A percentile compares a stretch with the other conserved stretches of the same genome.
Conservation (phyloP, 2,888 invertebrate genomes). For the Drosophila niveifrons region DNA sequence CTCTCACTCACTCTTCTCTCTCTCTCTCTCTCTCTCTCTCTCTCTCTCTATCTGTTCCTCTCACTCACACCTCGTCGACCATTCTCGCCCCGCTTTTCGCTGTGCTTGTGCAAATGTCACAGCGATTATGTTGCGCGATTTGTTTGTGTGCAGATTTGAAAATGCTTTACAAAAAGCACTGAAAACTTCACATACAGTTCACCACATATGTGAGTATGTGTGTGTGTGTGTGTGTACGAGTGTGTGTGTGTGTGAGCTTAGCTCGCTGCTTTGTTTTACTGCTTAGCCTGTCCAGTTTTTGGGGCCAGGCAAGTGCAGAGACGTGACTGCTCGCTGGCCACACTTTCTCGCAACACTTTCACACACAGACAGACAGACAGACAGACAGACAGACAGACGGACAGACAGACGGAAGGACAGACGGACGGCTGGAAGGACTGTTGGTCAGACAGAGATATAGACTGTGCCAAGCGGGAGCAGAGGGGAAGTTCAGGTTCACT, state of each 20-base stretch:
- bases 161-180: conserved; percentile 40
- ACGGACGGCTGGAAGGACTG: background rate
- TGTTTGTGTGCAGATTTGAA: conserved; percentile 66
- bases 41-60: background rate
- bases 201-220: conserved; percentile 16
- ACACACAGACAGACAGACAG: conserved; percentile 18
- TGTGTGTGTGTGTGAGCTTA: conserved; percentile 59
- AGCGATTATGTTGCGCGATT: conserved; percentile 59
- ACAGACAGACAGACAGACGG: conserved; percentile 6
- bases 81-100: conserved; percentile 3
- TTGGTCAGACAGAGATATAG: conserved; percentile 14
- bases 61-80: background rate
- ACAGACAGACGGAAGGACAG: conserved; percentile 3
- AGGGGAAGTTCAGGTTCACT: conserved; percentile 55
- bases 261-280: conserved; percentile 71
- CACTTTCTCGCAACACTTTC: conserved; percentile 65
- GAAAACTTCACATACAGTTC: conserved; percentile 26
- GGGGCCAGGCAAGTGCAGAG: conserved; percentile 46
- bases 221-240: conserved; percentile 14
- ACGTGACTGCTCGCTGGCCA: conserved; percentile 60
- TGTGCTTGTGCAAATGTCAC: conserved; percentile 32
- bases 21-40: background rate
- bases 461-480: background rate
- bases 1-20: background rate
- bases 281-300: conserved; percentile 67